Percentiles rank a stretch among this genome's conserved stretches.
These are phyloP conservation scores for Daphoenositta chrysoptera DNA, from an alignment of 2,113 vertebrate species.

Conservation along the genomic window DNA sequence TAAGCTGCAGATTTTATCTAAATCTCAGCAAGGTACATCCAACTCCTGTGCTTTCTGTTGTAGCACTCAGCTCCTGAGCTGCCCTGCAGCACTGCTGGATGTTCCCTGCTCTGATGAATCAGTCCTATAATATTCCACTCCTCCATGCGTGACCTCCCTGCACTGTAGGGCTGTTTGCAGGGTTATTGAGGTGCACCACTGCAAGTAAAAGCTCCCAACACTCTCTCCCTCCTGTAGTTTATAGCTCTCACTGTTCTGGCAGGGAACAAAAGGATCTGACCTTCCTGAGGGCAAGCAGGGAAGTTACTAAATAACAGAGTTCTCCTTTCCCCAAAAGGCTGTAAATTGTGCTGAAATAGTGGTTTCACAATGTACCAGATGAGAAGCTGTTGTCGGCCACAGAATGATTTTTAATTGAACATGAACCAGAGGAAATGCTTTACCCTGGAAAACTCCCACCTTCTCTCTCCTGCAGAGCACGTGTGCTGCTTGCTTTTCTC, in stretches of 20 bases:
- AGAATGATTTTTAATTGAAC: slow-evolving; percentile 56
- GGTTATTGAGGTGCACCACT: background rate
- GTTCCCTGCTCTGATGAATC: background rate
- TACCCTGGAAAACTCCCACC: background rate
- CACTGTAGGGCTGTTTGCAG: background rate
- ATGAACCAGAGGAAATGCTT: slow-evolving; percentile 1
- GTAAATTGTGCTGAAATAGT: slow-evolving; percentile 71
- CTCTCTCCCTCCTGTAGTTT: background rate
- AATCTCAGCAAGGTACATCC: background rate
- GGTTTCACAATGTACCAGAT: slow-evolving; percentile 59
- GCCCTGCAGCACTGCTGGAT: background rate
- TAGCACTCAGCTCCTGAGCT: background rate
- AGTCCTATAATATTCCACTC: background rate
- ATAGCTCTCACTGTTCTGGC: slow-evolving; percentile 31
- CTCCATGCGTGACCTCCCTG: background rate
- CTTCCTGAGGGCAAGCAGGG: slow-evolving; percentile 49
- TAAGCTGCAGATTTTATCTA: background rate
- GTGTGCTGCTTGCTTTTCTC: background rate
- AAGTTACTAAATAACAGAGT: slow-evolving; percentile 62
- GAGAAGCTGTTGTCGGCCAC: slow-evolving; percentile 52
- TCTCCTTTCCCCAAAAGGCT: slow-evolving; percentile 64
- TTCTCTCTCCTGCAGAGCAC: background rate
- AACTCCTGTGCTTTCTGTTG: background rate
- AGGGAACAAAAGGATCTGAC: slow-evolving; percentile 59
- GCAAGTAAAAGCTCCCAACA: background rate